These are phyloP conservation scores for Scrobipalpa costella DNA, from an alignment of 2,888 invertebrate species.

Conservation along the genomic window DNA sequence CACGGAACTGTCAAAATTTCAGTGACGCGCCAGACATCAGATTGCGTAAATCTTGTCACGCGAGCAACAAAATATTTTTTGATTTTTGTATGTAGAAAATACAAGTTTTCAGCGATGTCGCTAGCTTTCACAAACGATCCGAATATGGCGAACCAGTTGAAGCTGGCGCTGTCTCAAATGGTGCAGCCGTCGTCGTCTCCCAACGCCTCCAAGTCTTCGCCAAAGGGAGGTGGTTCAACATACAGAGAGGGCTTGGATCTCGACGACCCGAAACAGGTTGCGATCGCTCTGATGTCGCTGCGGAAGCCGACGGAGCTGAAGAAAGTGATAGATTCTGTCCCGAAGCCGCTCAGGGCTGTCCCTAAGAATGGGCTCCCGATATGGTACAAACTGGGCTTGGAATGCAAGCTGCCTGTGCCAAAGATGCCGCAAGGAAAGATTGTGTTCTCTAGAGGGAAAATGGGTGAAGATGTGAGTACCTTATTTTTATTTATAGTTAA, in stretches of 20 bases:
- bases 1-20: conserved; percentile 6
- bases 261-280: conserved; percentile 56
- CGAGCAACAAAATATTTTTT: background rate
- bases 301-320: conserved; percentile 72
- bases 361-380: conserved; percentile 76
- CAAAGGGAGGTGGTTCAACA: background rate
- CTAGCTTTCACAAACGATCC: background rate
- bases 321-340: conserved; percentile 72
- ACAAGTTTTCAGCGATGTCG: background rate
- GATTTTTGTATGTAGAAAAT: conserved; percentile 8
- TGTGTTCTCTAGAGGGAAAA: conserved; percentile 74
- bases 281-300: conserved; percentile 65
- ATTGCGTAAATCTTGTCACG: conserved; percentile 2
- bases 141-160: background rate
- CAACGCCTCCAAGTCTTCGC: background rate
- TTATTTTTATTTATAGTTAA: background rate
- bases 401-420: conserved; percentile 77
- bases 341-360: conserved; percentile 68
- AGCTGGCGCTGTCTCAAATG: too few relatives aligned
- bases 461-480: conserved; percentile 75
- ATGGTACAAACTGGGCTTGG: conserved; percentile 77
- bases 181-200: background rate
- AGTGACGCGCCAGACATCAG: background rate
- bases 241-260: conserved; percentile 24
- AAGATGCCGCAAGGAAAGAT: conserved; percentile 75